Conservation (phyloP, 1,140 invertebrate species). For the Amphibalanus amphitrite region DNA sequence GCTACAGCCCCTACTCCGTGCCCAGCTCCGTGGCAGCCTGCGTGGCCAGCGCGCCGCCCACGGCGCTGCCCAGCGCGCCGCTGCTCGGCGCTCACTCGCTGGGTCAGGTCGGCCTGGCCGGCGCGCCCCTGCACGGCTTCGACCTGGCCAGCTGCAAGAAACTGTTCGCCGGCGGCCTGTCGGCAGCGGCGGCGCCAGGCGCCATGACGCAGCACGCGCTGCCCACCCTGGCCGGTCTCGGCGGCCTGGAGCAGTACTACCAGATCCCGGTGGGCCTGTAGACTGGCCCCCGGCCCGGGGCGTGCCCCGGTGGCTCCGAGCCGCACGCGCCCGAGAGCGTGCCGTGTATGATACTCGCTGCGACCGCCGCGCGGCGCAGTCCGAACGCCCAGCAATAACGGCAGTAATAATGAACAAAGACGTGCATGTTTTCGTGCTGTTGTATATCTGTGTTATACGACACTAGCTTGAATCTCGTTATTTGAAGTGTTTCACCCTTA, state of each 20-base stretch:
- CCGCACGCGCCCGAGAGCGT: too few relatives aligned
- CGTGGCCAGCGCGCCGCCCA: constrained; percentile 28
- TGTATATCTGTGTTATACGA: constrained; percentile 2
- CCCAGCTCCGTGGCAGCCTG: constrained; percentile 28
- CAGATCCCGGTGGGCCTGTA: not conserved
- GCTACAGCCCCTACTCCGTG: constrained; percentile 41
- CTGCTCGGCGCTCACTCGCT: constrained; percentile 15
- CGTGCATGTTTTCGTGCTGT: not conserved
- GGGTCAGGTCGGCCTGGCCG: constrained; percentile 13
- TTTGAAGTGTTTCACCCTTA: not conserved
- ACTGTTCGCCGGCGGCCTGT: constrained; percentile 2
- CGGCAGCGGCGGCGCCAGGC: too few relatives aligned
- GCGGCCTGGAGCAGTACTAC: constrained; percentile 7
- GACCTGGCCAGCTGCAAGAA: constrained; percentile 3
- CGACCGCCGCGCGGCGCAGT: too few relatives aligned
- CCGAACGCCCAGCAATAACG: not conserved
- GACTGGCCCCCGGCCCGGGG: too few relatives aligned
- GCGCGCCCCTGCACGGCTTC: constrained; percentile 7
- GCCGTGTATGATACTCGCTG: not conserved
- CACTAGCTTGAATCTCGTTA: not conserved
- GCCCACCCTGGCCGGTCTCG: not conserved
- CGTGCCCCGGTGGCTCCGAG: too few relatives aligned
- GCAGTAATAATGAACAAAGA: constrained; percentile 1
- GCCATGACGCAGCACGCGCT: not conserved
- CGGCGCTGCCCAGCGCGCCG: constrained; percentile 23